Percentiles rank a stretch among this genome's conserved stretches.
These are phyloP conservation scores for Lasioglossum pauxillum DNA, from an alignment of 2,888 invertebrate species.

Conservation along the genomic window DNA sequence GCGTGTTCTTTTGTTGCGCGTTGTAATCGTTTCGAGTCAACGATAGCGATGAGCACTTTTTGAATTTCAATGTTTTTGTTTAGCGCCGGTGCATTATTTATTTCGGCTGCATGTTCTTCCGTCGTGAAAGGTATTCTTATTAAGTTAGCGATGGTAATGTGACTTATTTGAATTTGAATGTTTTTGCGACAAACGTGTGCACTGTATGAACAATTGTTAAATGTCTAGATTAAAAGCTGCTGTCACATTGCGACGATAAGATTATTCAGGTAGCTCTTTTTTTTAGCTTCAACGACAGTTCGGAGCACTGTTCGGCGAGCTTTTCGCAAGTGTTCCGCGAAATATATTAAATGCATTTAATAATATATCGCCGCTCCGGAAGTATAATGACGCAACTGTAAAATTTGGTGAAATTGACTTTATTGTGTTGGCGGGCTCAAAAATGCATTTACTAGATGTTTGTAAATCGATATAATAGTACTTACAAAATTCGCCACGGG, in stretches of 20 bases:
- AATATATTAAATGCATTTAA: too few relatives aligned
- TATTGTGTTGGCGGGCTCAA: too few relatives aligned
- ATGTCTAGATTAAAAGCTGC: neutral
- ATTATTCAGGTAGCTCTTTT: neutral
- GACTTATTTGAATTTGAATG: neutral
- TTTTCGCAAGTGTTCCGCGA: too few relatives aligned
- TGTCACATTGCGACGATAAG: neutral
- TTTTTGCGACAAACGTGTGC: neutral
- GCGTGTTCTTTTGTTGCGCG: neutral
- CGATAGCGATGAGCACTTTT: neutral
- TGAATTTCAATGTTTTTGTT: neutral
- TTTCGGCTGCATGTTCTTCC: neutral
- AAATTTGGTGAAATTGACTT: too few relatives aligned
- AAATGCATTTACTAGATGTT: too few relatives aligned
- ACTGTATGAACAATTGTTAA: neutral
- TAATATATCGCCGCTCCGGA: too few relatives aligned
- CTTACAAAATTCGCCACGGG: too few relatives aligned
- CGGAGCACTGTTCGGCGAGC: too few relatives aligned
- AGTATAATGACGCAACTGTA: too few relatives aligned
- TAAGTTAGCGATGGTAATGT: neutral
- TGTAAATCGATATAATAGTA: too few relatives aligned
- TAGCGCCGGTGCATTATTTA: neutral
- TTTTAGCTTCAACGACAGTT: neutral
- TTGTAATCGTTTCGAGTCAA: neutral
- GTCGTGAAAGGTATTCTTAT: neutral